Evolutionary conservation across 2,797 vertebrate species (phyloP), one percentile per base, ranked within the genome.

Genomic region (Apogon talboti): DNA sequence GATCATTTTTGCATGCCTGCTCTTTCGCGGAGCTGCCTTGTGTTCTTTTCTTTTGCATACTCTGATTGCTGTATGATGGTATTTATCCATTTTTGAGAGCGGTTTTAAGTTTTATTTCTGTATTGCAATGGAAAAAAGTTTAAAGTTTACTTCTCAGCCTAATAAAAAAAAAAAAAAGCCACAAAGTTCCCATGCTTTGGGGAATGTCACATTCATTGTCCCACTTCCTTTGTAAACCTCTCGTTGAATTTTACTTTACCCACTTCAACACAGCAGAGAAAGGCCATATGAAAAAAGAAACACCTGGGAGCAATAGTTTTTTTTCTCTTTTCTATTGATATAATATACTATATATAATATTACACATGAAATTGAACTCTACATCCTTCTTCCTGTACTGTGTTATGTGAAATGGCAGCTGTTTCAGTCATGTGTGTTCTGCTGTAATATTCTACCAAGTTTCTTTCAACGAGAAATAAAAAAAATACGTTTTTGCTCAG

Each of bases 391-490:
- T 95, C 94, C 94, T 94, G 95, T 96, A 96, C 95, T 96, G 95
- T 96, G 95, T 96, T 96, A 96, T 90, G 94, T 97, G 95, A 95
- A 94, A 94, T 96, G 96, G 96, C 96, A 98, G 96, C 96, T 98
- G 96, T 96, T 95, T 93, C 93, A 92, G 94, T 96, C 93, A 87
- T 93, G 95, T 96, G 95, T 95, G 94, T 96, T 95, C 96, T 97
- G 96, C 96, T 97, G 96, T 96, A 95, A 92, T 92, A 92, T 90
- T 92, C 88, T 91, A 93, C 87, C 85, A 74, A 93, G 90, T 91
- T 92, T 81, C 87, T 92, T 94, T 92, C 89, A 91, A 92, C 65
- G 74, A 94, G 83, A 93, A 95, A 94, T 28, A 28, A 28, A 28
- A 28, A 78, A 90, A 91, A 79, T 82, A 75, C 59, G 61, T 90